Evolutionary conservation across 2,888 invertebrate genomes (phyloP).

Genomic region (Lepetodrilus schrolli): DNA sequence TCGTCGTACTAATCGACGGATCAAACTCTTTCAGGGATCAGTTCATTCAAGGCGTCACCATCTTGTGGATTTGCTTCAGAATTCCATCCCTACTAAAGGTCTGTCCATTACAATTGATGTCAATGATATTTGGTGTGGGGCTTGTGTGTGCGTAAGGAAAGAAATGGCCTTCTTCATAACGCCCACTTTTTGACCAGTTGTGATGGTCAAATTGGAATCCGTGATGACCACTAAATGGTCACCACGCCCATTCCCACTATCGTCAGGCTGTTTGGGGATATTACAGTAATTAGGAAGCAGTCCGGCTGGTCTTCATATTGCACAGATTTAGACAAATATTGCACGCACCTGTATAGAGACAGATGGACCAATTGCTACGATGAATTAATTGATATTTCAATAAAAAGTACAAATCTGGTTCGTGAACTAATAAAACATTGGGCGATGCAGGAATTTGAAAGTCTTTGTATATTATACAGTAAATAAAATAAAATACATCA

Average conservation of each 20-base stretch:
- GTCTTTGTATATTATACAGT: too few relatives aligned
- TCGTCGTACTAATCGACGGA: constrained; percentile 24
- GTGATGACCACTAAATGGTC: constrained; percentile 15
- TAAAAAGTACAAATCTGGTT: too few relatives aligned
- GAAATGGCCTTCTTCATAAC: not conserved
- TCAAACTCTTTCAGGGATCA: constrained; percentile 12
- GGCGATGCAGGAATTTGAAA: too few relatives aligned
- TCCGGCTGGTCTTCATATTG: not conserved
- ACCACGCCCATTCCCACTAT: constrained; percentile 8
- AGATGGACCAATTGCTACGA: not conserved
- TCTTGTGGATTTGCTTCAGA: not conserved
- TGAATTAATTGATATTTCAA: too few relatives aligned
- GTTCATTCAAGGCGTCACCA: constrained; percentile 8
- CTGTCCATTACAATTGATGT: constrained; percentile 11
- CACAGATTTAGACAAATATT: not conserved
- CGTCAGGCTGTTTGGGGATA: not conserved
- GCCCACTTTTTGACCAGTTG: constrained; percentile 17
- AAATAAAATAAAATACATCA: too few relatives aligned
- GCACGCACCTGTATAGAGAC: not conserved
- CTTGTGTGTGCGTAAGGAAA: not conserved
- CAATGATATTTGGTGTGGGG: not conserved
- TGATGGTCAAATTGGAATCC: constrained; percentile 8
- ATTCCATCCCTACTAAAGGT: not conserved
- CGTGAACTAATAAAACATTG: too few relatives aligned
- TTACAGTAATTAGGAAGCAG: not conserved